These are phyloP conservation scores for Cheirogaleus major DNA, from an alignment of 2,797 vertebrate genomes.

Conservation along the genomic window DNA sequence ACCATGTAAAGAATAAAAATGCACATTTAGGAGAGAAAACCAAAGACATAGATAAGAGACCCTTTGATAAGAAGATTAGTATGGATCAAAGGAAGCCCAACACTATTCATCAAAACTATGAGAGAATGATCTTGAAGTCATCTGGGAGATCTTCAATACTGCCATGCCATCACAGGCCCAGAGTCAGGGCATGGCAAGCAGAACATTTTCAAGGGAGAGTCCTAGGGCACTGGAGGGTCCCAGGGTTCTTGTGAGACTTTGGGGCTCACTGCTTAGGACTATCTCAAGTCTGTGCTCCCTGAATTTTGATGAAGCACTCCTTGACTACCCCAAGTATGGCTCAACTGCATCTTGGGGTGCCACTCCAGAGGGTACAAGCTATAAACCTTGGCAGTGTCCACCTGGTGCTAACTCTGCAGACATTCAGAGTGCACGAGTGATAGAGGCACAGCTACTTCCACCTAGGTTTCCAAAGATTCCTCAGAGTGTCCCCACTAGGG, in stretches of 20 bases:
- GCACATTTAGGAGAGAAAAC: neutral
- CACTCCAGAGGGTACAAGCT: neutral
- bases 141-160: neutral
- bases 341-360: neutral
- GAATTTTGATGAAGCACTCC: neutral
- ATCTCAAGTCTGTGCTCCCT: neutral
- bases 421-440: neutral
- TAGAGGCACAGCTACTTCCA: neutral
- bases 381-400: neutral
- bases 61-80: neutral
- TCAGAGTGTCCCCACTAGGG: too few species aligned
- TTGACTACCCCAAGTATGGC: neutral
- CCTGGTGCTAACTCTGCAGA: neutral
- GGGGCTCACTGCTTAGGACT: neutral
- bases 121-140: neutral
- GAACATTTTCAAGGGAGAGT: neutral
- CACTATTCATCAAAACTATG: too few species aligned
- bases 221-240: neutral
- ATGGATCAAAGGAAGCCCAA: neutral
- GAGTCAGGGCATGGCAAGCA: neutral
- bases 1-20: neutral
- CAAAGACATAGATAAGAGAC: neutral
- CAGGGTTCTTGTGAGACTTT: neutral
- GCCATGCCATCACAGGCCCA: neutral
- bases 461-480: neutral